Evolutionary conservation across 2,797 vertebrate genomes (phyloP), one percentile per base, ranked within the genome.

Genomic region (Ceryle rudis): DNA sequence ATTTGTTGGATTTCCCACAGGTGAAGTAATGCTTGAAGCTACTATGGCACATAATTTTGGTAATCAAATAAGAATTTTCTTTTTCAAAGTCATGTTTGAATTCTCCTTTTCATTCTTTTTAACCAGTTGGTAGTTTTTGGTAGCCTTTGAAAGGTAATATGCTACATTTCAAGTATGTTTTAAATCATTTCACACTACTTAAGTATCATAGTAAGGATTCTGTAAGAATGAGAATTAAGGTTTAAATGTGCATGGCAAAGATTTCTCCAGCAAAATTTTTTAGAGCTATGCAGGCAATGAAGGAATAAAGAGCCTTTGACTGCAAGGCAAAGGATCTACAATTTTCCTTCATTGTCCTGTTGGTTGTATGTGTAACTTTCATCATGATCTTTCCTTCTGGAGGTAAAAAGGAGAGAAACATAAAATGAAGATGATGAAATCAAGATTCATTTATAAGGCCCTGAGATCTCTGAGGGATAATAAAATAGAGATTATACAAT

Each of bases 291-390:
- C 2, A 26, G 26, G 41, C 81, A 65, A 57, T 21, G 72, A 44
- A 74, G 13, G 5, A 86, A 52, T 57, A 46, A 2, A 1, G 17
- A 67, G 12, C 14, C 4, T 61, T 55, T 25, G 29, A 29, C 18
- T 66, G 41, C 10, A 74, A 78, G 14, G 13, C 15, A 46, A 83
- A 71, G 10, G 31, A 80, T 64, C 19, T 7, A 25, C 14, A 10
- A 2, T 42, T 85, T 81, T 85, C 6, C 11, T 71, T 49, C 13
- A 14, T 81, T 71, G 12, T 61, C 65, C 5, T 62, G 6, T 67
- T 47, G 22, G 11, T 21, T 0, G 0, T 46, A 16, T 4, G 6
- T 14, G 2, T 41, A 51, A 65, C 9, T 61, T 9, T 70, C 20
- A 61, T 31, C 20, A 41, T 3, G 37, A 23, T 4, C 4, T 66